phyloP scores from a whole-genome alignment of 2,888 invertebrate genomes.

The Alviniconcha strummeri region DNA sequence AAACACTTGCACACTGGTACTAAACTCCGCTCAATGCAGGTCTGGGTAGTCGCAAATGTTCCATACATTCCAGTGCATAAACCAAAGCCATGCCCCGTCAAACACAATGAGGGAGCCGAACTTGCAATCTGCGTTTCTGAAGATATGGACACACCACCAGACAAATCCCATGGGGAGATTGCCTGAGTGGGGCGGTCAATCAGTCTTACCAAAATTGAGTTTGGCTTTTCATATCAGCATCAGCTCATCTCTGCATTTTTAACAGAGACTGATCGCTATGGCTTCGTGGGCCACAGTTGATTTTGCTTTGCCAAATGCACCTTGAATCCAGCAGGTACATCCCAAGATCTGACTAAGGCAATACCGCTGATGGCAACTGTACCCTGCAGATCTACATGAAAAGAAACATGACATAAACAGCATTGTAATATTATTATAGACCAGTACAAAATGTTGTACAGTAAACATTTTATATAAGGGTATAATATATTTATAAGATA shows the following conservation, averaged over 20 bases:
- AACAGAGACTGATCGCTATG: conserved; percentile 1
- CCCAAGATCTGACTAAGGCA: conserved; percentile 3
- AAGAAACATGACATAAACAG: background rate
- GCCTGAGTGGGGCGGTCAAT: background rate
- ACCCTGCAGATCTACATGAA: conserved; percentile 18
- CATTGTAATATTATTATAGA: background rate
- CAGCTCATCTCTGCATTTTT: background rate
- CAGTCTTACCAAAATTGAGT: conserved; percentile 20
- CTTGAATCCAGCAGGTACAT: background rate
- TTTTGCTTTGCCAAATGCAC: background rate
- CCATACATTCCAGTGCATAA: conserved; percentile 29
- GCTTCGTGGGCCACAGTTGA: conserved; percentile 6
- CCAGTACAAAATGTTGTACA: background rate
- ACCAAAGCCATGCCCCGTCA: conserved; percentile 22
- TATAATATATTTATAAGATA: too few relatives aligned
- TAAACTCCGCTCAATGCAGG: background rate
- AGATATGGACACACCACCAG: background rate
- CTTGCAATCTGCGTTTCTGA: conserved; percentile 29
- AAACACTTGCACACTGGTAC: conserved; percentile 19
- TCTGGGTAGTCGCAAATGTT: conserved; percentile 18
- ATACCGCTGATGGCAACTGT: background rate
- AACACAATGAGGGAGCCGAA: conserved; percentile 24
- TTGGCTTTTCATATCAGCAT: conserved; percentile 13
- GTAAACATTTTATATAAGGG: background rate
- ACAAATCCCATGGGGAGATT: background rate